phyloP scores from a whole-genome alignment of 2,888 invertebrate genomes.

The Lasioglossum marginatum region DNA sequence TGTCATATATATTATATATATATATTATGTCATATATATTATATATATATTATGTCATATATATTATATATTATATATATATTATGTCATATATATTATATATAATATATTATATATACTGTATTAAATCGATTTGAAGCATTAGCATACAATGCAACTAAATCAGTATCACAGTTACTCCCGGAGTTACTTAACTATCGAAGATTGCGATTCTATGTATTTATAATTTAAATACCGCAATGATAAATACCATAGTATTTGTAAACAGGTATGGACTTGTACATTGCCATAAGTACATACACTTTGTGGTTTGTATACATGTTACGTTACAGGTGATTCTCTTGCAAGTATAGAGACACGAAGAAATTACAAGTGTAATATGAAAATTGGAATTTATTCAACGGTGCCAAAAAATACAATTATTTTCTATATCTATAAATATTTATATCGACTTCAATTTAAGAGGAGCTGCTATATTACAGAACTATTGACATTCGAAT shows the following conservation, averaged over 20 bases:
- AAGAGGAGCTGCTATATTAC: slow-evolving; percentile 10
- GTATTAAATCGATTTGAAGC: slow-evolving; percentile 18
- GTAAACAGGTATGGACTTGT: slow-evolving; percentile 45
- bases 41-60: too few species aligned
- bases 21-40: neutral
- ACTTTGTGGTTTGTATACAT: slow-evolving; percentile 39
- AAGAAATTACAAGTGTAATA: slow-evolving; percentile 5
- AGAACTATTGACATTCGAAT: neutral
- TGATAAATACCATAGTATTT: slow-evolving; percentile 41
- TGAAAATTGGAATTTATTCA: slow-evolving; percentile 38
- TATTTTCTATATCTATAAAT: slow-evolving; percentile 24
- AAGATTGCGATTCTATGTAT: slow-evolving; percentile 21
- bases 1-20: neutral
- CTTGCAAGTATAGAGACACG: slow-evolving; percentile 24
- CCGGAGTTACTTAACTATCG: slow-evolving; percentile 49
- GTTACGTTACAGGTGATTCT: slow-evolving; percentile 55
- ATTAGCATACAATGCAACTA: slow-evolving; percentile 34
- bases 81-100: neutral
- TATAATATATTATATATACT: neutral
- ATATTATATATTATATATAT: too few species aligned
- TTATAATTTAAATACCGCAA: slow-evolving; percentile 41
- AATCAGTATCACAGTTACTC: slow-evolving; percentile 59
- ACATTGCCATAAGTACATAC: slow-evolving; percentile 40
- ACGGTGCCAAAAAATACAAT: slow-evolving; percentile 61
- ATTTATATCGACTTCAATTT: slow-evolving; percentile 20